A percentile compares a stretch with the other conserved stretches of the same genome.
Evolutionary conservation across 2,113 vertebrate genomes (phyloP).

Genomic region (Cyanoderma ruficeps): DNA sequence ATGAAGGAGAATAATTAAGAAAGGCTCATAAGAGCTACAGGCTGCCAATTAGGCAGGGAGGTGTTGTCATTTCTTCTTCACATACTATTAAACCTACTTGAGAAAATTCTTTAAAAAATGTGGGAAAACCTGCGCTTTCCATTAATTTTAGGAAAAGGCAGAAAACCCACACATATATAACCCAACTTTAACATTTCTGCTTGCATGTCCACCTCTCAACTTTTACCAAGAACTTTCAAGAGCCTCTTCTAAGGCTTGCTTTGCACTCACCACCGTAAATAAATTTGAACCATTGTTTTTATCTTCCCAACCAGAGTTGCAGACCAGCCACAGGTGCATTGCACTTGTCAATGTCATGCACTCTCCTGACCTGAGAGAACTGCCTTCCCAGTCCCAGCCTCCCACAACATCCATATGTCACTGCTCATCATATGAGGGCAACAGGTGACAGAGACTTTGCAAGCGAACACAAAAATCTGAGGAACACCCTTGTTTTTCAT

Average conservation of each 20-base stretch:
- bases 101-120: slow-evolving; percentile 7
- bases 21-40: background rate
- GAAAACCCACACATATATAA: background rate
- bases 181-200: background rate
- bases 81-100: background rate
- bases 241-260: background rate
- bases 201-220: background rate
- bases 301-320: background rate
- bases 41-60: background rate
- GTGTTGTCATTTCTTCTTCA: background rate
- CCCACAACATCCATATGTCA: background rate
- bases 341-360: background rate
- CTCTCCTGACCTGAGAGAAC: background rate
- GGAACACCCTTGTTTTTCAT: background rate
- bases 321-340: background rate
- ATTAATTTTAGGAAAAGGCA: background rate
- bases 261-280: background rate
- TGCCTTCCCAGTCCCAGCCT: background rate
- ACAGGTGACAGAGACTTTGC: background rate
- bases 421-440: background rate
- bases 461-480: background rate
- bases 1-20: slow-evolving; percentile 18
- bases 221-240: background rate
- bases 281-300: background rate
- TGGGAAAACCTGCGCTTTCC: background rate